Percentiles rank a stretch among this genome's conserved stretches.
phyloP scores from a whole-genome alignment of 2,797 vertebrate species.

The Eulemur mongoz region DNA sequence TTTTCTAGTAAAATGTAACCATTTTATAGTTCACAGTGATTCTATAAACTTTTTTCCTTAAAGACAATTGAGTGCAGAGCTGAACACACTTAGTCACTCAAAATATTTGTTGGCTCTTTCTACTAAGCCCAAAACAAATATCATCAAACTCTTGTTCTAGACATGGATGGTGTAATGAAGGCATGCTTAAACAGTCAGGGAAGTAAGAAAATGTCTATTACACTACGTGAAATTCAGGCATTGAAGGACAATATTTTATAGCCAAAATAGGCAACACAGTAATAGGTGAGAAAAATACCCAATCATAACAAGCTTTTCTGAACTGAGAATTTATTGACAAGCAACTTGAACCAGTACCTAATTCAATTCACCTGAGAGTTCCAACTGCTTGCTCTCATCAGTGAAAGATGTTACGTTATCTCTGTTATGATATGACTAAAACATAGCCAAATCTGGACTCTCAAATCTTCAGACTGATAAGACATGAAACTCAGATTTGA shows the following conservation, averaged over 20 bases:
- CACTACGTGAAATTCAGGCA: background rate
- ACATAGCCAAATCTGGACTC: background rate
- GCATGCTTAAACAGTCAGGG: background rate
- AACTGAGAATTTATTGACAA: background rate
- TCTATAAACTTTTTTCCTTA: background rate
- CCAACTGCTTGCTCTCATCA: background rate
- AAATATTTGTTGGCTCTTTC: background rate
- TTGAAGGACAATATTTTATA: background rate
- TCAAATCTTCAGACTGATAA: background rate
- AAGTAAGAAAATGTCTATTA: background rate
- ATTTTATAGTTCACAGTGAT: background rate
- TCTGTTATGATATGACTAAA: background rate
- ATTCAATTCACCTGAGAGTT: background rate
- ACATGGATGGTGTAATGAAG: background rate
- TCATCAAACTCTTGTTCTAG: background rate
- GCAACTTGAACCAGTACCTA: background rate
- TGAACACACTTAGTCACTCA: background rate
- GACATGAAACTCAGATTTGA: background rate
- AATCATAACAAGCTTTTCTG: background rate
- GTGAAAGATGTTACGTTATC: background rate
- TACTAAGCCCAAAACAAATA: conserved; percentile 1
- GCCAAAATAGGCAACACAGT: background rate
- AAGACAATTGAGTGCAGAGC: background rate
- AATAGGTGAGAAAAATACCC: background rate
- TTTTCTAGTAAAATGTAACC: conserved; percentile 31